A percentile compares a stretch with the other conserved stretches of the same genome.
phyloP scores from a whole-genome alignment of 2,888 invertebrate genomes.

The Oligia latruncula region DNA sequence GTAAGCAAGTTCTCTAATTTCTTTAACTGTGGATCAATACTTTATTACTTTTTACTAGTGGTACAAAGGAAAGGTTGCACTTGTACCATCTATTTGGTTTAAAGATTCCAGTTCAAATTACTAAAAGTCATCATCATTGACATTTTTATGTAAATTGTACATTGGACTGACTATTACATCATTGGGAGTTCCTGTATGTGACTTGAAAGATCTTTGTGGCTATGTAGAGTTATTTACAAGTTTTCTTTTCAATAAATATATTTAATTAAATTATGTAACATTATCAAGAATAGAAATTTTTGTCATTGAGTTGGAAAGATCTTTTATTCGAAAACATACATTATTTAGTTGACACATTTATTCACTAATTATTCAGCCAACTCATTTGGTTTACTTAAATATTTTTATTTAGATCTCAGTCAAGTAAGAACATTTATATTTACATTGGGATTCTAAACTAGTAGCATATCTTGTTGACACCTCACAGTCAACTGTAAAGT shows the following conservation, averaged over 20 bases:
- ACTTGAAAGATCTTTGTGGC: slow-evolving; percentile 28
- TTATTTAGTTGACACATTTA: slow-evolving; percentile 13
- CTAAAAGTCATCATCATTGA: slow-evolving; percentile 37
- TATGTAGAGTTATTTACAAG: neutral
- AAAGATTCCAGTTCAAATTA: slow-evolving; percentile 22
- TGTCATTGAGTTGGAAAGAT: slow-evolving; percentile 17
- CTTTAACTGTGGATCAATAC: slow-evolving; percentile 11
- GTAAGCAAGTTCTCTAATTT: neutral
- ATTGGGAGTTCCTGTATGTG: slow-evolving; percentile 36
- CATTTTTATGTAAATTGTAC: slow-evolving; percentile 49
- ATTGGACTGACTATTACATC: slow-evolving; percentile 57
- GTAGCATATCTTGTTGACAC: slow-evolving; percentile 4
- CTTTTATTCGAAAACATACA: slow-evolving; percentile 22
- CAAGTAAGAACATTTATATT: neutral
- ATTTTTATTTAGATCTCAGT: neutral
- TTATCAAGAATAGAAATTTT: slow-evolving; percentile 17
- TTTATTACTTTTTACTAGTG: neutral
- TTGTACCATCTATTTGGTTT: neutral
- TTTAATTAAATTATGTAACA: slow-evolving; percentile 24
- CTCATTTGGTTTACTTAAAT: neutral
- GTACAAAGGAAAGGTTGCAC: neutral
- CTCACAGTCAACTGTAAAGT: neutral
- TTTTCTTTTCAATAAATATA: slow-evolving; percentile 20
- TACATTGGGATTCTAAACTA: slow-evolving; percentile 3
- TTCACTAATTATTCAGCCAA: slow-evolving; percentile 3